These are phyloP conservation scores for Tachystola acroxantha DNA, from an alignment of 2,888 invertebrate genomes.

Conservation along the genomic window DNA sequence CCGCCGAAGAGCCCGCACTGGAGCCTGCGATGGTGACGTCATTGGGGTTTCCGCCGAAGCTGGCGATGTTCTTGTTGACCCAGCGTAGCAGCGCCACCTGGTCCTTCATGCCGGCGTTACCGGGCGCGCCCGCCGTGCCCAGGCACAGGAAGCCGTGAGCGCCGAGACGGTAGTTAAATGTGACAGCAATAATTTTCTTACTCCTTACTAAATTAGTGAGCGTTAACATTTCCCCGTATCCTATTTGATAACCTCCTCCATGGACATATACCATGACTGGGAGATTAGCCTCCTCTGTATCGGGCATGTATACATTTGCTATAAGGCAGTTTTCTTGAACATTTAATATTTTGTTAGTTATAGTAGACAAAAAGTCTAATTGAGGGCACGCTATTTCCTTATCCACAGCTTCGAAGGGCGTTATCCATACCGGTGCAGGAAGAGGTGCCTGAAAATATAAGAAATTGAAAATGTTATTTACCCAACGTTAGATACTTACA, in stretches of 20 bases:
- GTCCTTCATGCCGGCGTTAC: slow-evolving; percentile 64
- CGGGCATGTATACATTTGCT: not conserved
- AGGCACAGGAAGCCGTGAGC: slow-evolving; percentile 59
- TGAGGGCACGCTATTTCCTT: slow-evolving; percentile 30
- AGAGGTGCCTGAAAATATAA: slow-evolving; percentile 36
- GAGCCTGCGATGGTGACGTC: slow-evolving; percentile 63
- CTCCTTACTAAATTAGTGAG: slow-evolving; percentile 43
- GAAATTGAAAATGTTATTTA: not conserved
- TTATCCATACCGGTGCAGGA: slow-evolving; percentile 28
- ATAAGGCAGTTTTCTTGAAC: not conserved
- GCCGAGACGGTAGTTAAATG: slow-evolving; percentile 65
- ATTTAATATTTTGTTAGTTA: not conserved
- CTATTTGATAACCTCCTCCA: slow-evolving; percentile 58
- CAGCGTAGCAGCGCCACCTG: slow-evolving; percentile 62
- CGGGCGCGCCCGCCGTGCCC: slow-evolving; percentile 59
- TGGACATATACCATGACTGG: slow-evolving; percentile 23
- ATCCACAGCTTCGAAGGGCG: slow-evolving; percentile 27
- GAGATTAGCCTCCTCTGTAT: not conserved
- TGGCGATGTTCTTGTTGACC: slow-evolving; percentile 61
- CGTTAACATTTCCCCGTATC: slow-evolving; percentile 34
- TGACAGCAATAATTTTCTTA: slow-evolving; percentile 55
- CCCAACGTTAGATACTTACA: no score
- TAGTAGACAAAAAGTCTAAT: not conserved
- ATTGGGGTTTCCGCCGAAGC: slow-evolving; percentile 63
- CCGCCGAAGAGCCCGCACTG: slow-evolving; percentile 54